Evolutionary conservation across 2,797 vertebrate genomes (phyloP).

Genomic region (Erithacus rubecula): DNA sequence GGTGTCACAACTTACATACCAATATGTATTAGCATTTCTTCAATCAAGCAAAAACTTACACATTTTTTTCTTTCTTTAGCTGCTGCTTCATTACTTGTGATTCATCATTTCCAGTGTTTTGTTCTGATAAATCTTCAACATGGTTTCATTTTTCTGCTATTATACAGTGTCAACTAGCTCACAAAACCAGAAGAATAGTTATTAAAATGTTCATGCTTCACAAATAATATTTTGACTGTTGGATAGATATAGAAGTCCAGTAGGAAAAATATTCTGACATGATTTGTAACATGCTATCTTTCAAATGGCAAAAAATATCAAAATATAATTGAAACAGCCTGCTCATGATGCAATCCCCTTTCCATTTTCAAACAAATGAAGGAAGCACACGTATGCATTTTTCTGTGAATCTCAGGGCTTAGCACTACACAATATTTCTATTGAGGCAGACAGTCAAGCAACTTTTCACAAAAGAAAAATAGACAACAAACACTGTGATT

Average conservation of each 20-base stretch:
- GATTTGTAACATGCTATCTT: constrained; percentile 62
- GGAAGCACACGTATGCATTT: background rate
- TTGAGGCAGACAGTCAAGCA: background rate
- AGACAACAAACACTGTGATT: background rate
- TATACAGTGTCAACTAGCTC: constrained; percentile 54
- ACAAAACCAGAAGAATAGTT: constrained; percentile 61
- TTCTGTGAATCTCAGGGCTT: background rate
- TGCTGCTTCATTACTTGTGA: constrained; percentile 58
- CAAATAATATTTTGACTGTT: constrained; percentile 68
- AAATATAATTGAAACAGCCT: constrained; percentile 58
- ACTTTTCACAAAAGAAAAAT: background rate
- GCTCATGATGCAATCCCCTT: constrained; percentile 18
- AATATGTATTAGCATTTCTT: constrained; percentile 52
- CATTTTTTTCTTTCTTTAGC: constrained; percentile 39
- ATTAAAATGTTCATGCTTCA: constrained; percentile 64
- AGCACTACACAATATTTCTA: background rate
- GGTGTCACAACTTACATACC: constrained; percentile 14
- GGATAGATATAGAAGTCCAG: constrained; percentile 63
- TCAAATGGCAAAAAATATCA: constrained; percentile 58
- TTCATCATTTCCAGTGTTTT: constrained; percentile 59
- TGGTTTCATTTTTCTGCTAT: constrained; percentile 53
- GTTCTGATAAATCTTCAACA: constrained; percentile 57
- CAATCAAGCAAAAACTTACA: constrained; percentile 48
- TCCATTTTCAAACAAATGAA: constrained; percentile 40
- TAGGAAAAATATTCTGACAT: constrained; percentile 63